phyloP scores from a whole-genome alignment of 2,797 vertebrate species.

The Sparidentex hasta region DNA sequence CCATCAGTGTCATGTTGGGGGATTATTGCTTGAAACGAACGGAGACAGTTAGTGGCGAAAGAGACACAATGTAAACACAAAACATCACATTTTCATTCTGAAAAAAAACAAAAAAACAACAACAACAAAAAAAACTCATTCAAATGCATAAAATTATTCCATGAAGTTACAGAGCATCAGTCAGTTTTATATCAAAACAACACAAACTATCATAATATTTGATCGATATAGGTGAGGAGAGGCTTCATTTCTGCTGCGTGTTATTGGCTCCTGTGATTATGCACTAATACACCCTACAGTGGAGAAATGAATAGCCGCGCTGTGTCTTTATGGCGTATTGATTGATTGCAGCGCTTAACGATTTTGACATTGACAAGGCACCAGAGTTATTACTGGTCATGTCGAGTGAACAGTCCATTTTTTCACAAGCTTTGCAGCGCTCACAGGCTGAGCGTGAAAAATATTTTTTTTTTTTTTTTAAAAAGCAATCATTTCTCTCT shows the following conservation, averaged over 20 bases:
- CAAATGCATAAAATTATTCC: constrained; percentile 44
- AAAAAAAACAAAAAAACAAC: constrained; percentile 24
- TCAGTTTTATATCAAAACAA: constrained; percentile 41
- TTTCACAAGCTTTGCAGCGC: constrained; percentile 25
- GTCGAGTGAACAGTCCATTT: constrained; percentile 13
- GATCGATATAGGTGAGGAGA: constrained; percentile 33
- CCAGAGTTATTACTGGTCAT: constrained; percentile 19
- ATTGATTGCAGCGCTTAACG: constrained; percentile 14
- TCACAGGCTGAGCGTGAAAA: neutral
- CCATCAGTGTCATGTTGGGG: constrained; percentile 20
- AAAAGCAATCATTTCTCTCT: neutral
- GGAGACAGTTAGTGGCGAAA: constrained; percentile 5
- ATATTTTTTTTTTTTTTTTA: too few species aligned
- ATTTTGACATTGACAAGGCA: constrained; percentile 18
- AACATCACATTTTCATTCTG: constrained; percentile 59
- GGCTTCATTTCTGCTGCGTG: constrained; percentile 36
- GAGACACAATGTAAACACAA: constrained; percentile 49
- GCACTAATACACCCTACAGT: neutral
- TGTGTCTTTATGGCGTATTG: constrained; percentile 4
- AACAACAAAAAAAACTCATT: constrained; percentile 50
- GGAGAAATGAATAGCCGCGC: constrained; percentile 11
- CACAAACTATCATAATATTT: constrained; percentile 29
- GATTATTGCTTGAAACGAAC: constrained; percentile 11
- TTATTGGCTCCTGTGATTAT: constrained; percentile 31
- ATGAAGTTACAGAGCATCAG: constrained; percentile 52